phyloP scores from a whole-genome alignment of 2,888 invertebrate species.

The Hydroisotoma schaefferi region DNA sequence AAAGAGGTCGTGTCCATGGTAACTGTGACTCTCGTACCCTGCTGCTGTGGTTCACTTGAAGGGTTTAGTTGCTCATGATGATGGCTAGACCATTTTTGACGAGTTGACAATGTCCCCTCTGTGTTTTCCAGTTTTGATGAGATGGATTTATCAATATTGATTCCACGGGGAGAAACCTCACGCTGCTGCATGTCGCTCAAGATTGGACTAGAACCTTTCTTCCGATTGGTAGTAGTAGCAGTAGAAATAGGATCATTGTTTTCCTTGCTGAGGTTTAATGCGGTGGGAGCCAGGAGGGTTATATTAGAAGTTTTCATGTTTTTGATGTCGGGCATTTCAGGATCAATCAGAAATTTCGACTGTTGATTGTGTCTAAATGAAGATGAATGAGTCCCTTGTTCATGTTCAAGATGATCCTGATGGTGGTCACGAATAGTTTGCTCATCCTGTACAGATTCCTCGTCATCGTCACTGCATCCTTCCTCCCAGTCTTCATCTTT shows the following conservation, averaged over 20 bases:
- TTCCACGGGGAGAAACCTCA: not conserved
- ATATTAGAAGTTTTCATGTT: not conserved
- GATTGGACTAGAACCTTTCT: not conserved
- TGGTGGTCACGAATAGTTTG: too few relatives aligned
- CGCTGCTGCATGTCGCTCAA: not conserved
- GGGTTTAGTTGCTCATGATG: too few relatives aligned
- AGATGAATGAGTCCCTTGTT: too few relatives aligned
- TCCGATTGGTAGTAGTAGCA: not conserved
- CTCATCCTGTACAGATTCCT: not conserved
- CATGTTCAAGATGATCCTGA: too few relatives aligned
- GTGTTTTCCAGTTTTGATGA: not conserved
- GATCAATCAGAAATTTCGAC: not conserved
- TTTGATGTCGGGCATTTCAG: not conserved
- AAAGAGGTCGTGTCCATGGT: constrained; percentile 32
- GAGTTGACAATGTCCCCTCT: not conserved
- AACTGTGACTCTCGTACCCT: constrained; percentile 17
- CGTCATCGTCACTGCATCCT: not conserved
- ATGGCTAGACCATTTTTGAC: too few relatives aligned
- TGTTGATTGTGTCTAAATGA: not conserved
- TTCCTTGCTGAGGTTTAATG: not conserved
- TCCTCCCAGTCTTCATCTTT: not conserved
- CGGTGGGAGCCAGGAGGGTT: not conserved
- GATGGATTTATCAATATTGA: constrained; percentile 13
- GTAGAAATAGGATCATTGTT: not conserved
- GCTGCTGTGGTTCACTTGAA: too few relatives aligned